phyloP scores from a whole-genome alignment of 1,140 invertebrate species.

The Galendromus occidentalis region DNA sequence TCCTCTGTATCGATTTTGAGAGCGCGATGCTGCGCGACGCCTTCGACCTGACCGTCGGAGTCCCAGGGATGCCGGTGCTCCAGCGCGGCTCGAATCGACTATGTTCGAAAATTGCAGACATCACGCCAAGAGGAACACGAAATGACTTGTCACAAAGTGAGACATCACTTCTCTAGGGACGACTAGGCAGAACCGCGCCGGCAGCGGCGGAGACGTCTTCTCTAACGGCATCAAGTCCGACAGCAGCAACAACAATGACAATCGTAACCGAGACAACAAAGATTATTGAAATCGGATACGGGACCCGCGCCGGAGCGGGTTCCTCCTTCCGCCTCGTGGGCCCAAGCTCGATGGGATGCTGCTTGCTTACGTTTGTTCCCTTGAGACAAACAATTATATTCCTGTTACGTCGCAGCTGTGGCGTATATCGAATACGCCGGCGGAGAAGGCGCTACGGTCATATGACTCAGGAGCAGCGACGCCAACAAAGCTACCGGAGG shows the following conservation, averaged over 20 bases:
- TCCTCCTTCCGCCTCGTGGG: too few species aligned
- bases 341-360: not conserved
- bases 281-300: constrained; percentile 11
- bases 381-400: not conserved
- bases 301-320: not conserved
- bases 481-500: too few species aligned
- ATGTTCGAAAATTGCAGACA: not conserved
- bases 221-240: not conserved
- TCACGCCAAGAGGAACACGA: not conserved
- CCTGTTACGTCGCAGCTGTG: not conserved
- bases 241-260: not conserved
- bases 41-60: too few species aligned
- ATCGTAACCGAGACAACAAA: not conserved
- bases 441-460: not conserved
- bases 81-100: too few species aligned
- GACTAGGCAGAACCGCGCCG: not conserved
- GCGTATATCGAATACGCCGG: not conserved
- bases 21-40: too few species aligned
- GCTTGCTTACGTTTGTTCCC: not conserved
- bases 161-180: not conserved
- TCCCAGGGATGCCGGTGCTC: too few species aligned
- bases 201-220: not conserved
- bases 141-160: not conserved
- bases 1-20: too few species aligned
- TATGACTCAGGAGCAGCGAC: too few species aligned